These are phyloP conservation scores for Eupeodes corollae DNA, from an alignment of 1,140 invertebrate species.

Conservation along the genomic window DNA sequence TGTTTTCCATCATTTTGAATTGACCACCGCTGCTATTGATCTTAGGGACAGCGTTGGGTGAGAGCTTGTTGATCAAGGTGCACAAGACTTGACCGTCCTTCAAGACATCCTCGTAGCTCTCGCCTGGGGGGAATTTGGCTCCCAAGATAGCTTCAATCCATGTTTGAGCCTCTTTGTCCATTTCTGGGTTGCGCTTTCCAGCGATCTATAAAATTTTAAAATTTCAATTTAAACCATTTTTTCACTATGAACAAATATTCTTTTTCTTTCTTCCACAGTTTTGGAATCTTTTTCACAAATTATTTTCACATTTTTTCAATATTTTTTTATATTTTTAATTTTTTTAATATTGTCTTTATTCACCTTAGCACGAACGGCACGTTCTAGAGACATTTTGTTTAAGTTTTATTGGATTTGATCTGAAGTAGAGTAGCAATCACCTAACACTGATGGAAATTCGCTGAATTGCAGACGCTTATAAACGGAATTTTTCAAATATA, in stretches of 20 bases:
- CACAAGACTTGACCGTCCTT: slow-evolving; percentile 81
- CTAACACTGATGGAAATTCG: slow-evolving; percentile 26
- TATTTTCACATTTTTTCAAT: slow-evolving; percentile 1
- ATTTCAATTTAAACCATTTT: background rate
- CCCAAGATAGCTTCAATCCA: slow-evolving; percentile 85
- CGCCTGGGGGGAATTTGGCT: slow-evolving; percentile 68
- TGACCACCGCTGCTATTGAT: slow-evolving; percentile 80
- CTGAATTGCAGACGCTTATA: slow-evolving; percentile 29
- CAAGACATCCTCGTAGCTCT: slow-evolving; percentile 66
- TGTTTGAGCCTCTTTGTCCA: slow-evolving; percentile 77
- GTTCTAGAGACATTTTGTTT: slow-evolving; percentile 50
- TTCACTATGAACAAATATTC: background rate
- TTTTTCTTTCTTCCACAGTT: slow-evolving; percentile 6
- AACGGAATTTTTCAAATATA: slow-evolving; percentile 17
- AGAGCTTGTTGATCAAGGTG: slow-evolving; percentile 80
- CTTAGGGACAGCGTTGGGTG: slow-evolving; percentile 68
- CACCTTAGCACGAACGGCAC: slow-evolving; percentile 55
- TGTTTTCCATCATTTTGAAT: slow-evolving; percentile 95
- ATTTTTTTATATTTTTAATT: slow-evolving; percentile 1
- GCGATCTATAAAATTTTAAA: slow-evolving; percentile 52
- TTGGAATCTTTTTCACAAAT: slow-evolving; percentile 5
- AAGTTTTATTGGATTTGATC: slow-evolving; percentile 24
- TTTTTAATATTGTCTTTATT: slow-evolving; percentile 13
- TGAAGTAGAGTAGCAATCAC: slow-evolving; percentile 26
- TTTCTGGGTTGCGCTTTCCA: slow-evolving; percentile 75